Percentiles rank a stretch among this genome's conserved stretches.
These are phyloP conservation scores for Homarus americanus DNA, from an alignment of 1,140 invertebrate species.

Conservation along the genomic window DNA sequence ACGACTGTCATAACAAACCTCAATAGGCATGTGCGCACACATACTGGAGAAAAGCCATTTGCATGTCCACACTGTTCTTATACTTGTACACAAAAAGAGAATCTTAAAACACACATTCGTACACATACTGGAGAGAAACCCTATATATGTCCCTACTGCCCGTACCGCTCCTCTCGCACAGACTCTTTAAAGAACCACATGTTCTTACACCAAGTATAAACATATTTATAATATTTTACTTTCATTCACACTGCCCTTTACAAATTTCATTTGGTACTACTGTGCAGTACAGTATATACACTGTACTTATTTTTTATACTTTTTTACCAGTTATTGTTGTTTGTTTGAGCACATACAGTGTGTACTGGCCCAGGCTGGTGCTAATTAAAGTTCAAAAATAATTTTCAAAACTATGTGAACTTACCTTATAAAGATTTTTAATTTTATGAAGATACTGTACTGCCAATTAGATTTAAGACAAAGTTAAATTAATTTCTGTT, in stretches of 20 bases:
- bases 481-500: no score
- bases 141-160: conserved; percentile 48
- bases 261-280: no score
- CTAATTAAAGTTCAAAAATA: no score
- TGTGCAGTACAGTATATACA: no score
- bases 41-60: conserved; percentile 67
- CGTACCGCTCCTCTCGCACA: conserved; percentile 54
- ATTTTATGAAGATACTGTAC: no score
- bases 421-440: no score
- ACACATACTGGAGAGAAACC: conserved; percentile 67
- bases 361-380: no score
- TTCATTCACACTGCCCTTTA: not conserved
- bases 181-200: conserved; percentile 58
- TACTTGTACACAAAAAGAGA: conserved; percentile 60
- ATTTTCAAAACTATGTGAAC: no score
- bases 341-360: no score
- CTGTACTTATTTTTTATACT: no score
- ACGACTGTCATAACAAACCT: conserved; percentile 51
- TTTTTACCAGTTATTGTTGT: no score
- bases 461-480: no score
- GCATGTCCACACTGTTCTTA: conserved; percentile 63
- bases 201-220: conserved; percentile 34
- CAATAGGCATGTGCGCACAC: conserved; percentile 49
- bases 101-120: conserved; percentile 58
- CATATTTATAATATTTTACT: not conserved